These are phyloP conservation scores for Macropus fuliginosus DNA, from an alignment of 2,797 vertebrate species.

Conservation along the genomic window DNA sequence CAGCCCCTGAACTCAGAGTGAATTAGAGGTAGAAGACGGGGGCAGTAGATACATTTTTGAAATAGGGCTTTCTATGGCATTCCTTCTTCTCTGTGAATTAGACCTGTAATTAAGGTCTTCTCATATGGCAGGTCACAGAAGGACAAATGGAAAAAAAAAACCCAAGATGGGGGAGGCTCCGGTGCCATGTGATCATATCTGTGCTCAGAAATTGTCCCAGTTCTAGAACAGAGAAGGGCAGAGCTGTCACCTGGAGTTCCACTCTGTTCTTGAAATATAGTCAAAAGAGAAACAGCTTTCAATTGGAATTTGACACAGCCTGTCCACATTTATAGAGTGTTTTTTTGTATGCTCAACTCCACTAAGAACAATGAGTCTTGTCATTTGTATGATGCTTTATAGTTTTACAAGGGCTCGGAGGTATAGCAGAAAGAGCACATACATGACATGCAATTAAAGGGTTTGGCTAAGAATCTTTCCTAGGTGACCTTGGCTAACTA, in stretches of 20 bases:
- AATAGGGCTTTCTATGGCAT: neutral
- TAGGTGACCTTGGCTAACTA: too few species aligned
- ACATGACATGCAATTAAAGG: too few species aligned
- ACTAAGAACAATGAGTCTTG: neutral
- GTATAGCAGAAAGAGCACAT: too few species aligned
- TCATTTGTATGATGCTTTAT: neutral
- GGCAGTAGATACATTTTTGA: neutral
- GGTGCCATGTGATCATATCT: neutral
- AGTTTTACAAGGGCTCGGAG: neutral
- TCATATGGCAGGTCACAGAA: neutral
- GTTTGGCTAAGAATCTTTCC: too few species aligned
- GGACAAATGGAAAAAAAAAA: neutral
- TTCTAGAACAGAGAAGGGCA: neutral
- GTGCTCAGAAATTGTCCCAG: neutral
- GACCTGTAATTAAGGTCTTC: neutral
- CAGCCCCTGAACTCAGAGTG: neutral
- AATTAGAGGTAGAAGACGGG: neutral
- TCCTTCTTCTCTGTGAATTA: neutral
- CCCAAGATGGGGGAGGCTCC: neutral
- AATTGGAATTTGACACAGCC: neutral
- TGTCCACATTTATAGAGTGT: neutral
- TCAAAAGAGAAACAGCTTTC: neutral
- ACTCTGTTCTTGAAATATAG: neutral
- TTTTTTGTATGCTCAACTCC: neutral
- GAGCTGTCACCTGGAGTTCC: neutral